Conservation (phyloP, 2,888 invertebrate species). For the Yponomeuta sedellus region DNA sequence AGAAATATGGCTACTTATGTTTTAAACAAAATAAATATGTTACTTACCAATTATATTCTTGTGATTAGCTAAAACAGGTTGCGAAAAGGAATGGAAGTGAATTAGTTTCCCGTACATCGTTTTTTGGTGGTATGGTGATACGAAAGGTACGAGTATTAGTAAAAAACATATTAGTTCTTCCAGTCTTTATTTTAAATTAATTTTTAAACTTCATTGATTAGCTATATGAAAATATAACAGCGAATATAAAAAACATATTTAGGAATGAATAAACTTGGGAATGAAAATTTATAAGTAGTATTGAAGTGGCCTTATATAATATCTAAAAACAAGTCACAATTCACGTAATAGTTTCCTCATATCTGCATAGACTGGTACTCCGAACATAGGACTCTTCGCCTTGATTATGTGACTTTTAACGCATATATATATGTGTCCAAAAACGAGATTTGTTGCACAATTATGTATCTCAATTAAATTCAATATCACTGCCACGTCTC, state of each 20-base stretch:
- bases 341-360: neutral
- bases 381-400: no score
- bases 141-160: neutral
- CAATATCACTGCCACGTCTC: no score
- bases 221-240: slow-evolving; percentile 35
- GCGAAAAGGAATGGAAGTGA: neutral
- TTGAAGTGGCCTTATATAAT: neutral
- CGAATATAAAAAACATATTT: slow-evolving; percentile 32
- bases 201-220: slow-evolving; percentile 37
- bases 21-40: no score
- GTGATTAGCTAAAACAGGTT: no score
- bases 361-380: neutral
- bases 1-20: no score
- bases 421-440: no score
- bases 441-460: no score
- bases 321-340: neutral
- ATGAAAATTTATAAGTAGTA: slow-evolving; percentile 2
- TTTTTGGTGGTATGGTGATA: neutral
- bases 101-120: neutral
- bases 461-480: no score
- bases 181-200: slow-evolving; percentile 38
- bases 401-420: no score
- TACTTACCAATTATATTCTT: no score
- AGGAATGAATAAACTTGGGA: slow-evolving; percentile 32
- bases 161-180: neutral